Conservation (phyloP, 2,113 vertebrate species). For the Corythornis madagascariensis region DNA sequence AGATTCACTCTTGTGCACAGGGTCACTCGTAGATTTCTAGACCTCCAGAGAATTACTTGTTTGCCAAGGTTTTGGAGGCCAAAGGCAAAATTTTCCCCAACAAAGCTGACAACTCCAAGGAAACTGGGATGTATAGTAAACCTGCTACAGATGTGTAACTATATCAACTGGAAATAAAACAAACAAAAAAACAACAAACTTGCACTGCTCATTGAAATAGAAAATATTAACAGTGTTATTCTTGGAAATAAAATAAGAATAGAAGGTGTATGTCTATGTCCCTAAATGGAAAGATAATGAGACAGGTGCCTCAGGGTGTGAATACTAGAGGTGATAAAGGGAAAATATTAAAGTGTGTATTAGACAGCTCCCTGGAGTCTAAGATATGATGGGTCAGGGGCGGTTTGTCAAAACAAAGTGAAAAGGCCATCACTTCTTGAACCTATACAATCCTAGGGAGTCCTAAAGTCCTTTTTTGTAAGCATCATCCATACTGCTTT, state of each 20-base stretch:
- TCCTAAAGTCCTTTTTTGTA: background rate
- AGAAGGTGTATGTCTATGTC: background rate
- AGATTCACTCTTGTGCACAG: rapidly evolving
- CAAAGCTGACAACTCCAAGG: background rate
- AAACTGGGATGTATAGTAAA: background rate
- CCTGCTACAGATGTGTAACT: background rate
- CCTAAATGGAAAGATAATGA: conserved; percentile 1
- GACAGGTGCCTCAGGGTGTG: background rate
- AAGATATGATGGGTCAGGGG: background rate
- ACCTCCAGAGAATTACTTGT: rapidly evolving
- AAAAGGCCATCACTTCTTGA: background rate
- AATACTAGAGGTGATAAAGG: background rate
- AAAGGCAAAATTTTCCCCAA: background rate
- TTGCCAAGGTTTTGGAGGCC: background rate
- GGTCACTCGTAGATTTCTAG: background rate
- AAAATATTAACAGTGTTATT: background rate
- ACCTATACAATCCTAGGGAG: background rate
- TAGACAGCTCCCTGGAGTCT: background rate
- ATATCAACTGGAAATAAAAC: background rate
- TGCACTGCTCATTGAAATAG: background rate
- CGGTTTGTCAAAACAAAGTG: background rate
- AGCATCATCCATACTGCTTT: rapidly evolving
- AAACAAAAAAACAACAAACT: too few relatives aligned
- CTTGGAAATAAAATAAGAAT: background rate
- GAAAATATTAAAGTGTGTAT: background rate